A percentile compares a stretch with the other conserved stretches of the same genome.
These are phyloP conservation scores for Agrypnus murinus DNA, from an alignment of 2,888 invertebrate genomes.

Conservation along the genomic window DNA sequence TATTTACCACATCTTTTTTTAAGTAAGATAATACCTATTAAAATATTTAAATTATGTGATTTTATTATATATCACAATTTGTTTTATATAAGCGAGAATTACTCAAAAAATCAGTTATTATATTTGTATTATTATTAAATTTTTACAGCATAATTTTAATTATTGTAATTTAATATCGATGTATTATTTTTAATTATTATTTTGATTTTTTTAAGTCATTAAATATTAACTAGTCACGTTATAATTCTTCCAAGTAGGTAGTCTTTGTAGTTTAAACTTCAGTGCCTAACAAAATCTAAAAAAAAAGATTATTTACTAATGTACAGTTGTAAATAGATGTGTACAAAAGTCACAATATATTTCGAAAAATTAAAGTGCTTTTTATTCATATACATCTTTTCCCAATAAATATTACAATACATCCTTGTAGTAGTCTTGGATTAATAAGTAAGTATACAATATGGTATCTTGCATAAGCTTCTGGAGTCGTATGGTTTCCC, in stretches of 20 bases:
- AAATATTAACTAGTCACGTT: constrained; percentile 58
- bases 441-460: no score
- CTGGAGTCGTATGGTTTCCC: no score
- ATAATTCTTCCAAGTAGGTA: constrained; percentile 55
- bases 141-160: constrained; percentile 29
- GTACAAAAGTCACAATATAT: constrained; percentile 47
- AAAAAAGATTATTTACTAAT: constrained; percentile 51
- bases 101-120: constrained; percentile 8
- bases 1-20: constrained; percentile 23
- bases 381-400: no score
- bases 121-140: constrained; percentile 35
- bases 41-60: constrained; percentile 30
- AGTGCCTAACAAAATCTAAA: constrained; percentile 57
- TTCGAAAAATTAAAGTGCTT: neutral
- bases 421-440: no score
- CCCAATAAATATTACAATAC: no score
- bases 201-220: constrained; percentile 49
- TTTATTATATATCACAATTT: constrained; percentile 21
- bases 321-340: constrained; percentile 55
- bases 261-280: constrained; percentile 55
- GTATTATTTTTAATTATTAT: constrained; percentile 43
- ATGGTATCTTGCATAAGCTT: no score
- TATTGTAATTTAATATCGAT: constrained; percentile 35
- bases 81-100: constrained; percentile 16
- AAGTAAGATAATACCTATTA: constrained; percentile 1